These are phyloP conservation scores for Microtus pennsylvanicus DNA, from an alignment of 2,113 vertebrate genomes.

Conservation along the genomic window DNA sequence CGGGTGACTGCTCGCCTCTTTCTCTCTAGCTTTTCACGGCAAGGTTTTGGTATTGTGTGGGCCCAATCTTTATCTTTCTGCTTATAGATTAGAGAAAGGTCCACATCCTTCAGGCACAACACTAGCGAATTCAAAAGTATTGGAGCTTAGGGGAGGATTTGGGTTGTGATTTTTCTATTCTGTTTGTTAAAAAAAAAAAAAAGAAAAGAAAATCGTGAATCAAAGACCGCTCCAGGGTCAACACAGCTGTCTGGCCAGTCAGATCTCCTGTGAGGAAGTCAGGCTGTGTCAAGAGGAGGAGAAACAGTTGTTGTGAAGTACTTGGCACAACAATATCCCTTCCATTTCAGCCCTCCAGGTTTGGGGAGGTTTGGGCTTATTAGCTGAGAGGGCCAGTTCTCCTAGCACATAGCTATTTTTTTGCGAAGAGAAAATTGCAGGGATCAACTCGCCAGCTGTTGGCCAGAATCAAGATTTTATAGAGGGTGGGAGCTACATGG, in stretches of 20 bases:
- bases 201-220: slow-evolving; percentile 65
- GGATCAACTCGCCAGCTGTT: slow-evolving; percentile 78
- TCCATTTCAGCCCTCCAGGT: slow-evolving; percentile 43
- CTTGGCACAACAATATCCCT: slow-evolving; percentile 71
- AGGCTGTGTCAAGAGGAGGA: slow-evolving; percentile 74
- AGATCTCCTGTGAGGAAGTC: slow-evolving; percentile 75
- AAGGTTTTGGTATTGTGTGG: slow-evolving; percentile 33
- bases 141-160: slow-evolving; percentile 77
- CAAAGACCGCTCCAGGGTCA: slow-evolving; percentile 76
- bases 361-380: slow-evolving; percentile 58
- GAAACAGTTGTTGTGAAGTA: slow-evolving; percentile 74
- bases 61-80: slow-evolving; percentile 69
- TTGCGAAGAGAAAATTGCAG: slow-evolving; percentile 74
- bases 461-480: slow-evolving; percentile 59
- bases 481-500: slow-evolving; percentile 16
- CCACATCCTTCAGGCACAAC: slow-evolving; percentile 67
- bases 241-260: slow-evolving; percentile 77
- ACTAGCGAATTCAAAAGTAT: slow-evolving; percentile 62
- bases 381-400: slow-evolving; percentile 57
- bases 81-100: slow-evolving; percentile 61
- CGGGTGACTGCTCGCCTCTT: neutral
- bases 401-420: slow-evolving; percentile 58
- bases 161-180: slow-evolving; percentile 77
- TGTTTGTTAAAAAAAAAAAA: slow-evolving; percentile 74
- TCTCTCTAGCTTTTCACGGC: neutral